Base-by-base conservation (phyloP, 2,113 vertebrate genomes). In the Maccullochella peelii region DNA sequence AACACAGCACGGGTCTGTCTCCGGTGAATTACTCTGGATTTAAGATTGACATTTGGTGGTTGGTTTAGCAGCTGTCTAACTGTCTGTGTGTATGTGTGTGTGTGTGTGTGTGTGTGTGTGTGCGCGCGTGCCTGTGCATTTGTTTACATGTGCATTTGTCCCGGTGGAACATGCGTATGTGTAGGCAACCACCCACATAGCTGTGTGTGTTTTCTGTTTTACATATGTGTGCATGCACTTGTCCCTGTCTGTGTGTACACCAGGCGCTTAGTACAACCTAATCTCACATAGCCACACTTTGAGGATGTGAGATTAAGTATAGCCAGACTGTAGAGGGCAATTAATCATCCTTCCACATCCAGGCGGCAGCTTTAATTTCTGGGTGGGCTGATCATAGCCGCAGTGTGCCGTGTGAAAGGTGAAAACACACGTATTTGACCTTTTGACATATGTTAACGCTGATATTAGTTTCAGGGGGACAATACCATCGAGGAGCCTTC, bases 331-430 rank as follows among this genome's bases (percentile, higher is more conserved):
- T 73, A 77, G 84, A 89, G 77, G 86, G 89, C 85, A 91, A 93
- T 93, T 90, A 88, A 91, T 94, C 90, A 89, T 82, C 82, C 70
- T 52, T 88, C 75, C 25, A 21, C 68, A 91, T 86, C 83, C 89
- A 81, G 69, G 72, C 68, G 8, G 76, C 80, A 59, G 88, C 85
- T 77, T 84, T 86, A 55, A 91, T 86, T 87, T 86, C 38, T n/a
- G 72, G 59, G 75, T 50, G 77, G 59, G 63, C 54, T 54, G 86
- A 87, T 91, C 78, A 69, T 68, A 80, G 71, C 49, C 63, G n/a
- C 25, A 36, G 63, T 77, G 73, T 55, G 61, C 33, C 10, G 66
- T 58, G 86, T 80, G 69, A 91, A 87, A 87, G 82, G 85, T 91
- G 82, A 80, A 85, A 86, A 83, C 76, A 58, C 82, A 73, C 42